A percentile compares a stretch with the other conserved stretches of the same genome.
Conservation (phyloP, 1,140 invertebrate species). For the Drosophila trapezifrons region DNA sequence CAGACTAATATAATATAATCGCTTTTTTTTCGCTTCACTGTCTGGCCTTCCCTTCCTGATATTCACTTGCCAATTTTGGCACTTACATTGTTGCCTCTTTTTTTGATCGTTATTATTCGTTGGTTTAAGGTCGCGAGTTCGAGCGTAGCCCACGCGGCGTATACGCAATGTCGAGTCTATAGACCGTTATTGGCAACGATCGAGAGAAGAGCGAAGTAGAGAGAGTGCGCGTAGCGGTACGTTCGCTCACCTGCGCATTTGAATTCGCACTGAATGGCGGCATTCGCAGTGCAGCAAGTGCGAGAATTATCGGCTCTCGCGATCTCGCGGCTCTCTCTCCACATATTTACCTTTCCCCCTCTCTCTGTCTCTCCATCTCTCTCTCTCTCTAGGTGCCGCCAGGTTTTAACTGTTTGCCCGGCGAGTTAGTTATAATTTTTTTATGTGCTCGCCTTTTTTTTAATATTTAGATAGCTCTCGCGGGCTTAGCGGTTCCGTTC, state of each 20-base stretch:
- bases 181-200: conserved; percentile 32
- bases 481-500: conserved; percentile 40
- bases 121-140: conserved; percentile 24
- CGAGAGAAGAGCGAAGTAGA: conserved; percentile 14
- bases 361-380: conserved; percentile 2
- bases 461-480: conserved; percentile 70
- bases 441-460: conserved; percentile 50
- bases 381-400: conserved; percentile 19
- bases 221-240: conserved; percentile 16
- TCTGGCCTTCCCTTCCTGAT: conserved; percentile 32
- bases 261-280: conserved; percentile 69
- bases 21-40: conserved; percentile 29
- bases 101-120: conserved; percentile 15
- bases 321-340: conserved; percentile 30
- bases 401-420: conserved; percentile 62
- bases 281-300: conserved; percentile 64
- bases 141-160: conserved; percentile 35
- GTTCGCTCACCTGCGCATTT: conserved; percentile 78
- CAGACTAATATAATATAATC: conserved; percentile 16
- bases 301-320: conserved; percentile 40
- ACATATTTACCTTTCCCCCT: conserved; percentile 12
- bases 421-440: conserved; percentile 63
- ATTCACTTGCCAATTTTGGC: conserved; percentile 41
- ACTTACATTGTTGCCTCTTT: conserved; percentile 47
- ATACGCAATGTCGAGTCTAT: conserved; percentile 37